Evolutionary conservation across 2,888 invertebrate genomes (phyloP).

Genomic region (Ophion ventricosus): DNA sequence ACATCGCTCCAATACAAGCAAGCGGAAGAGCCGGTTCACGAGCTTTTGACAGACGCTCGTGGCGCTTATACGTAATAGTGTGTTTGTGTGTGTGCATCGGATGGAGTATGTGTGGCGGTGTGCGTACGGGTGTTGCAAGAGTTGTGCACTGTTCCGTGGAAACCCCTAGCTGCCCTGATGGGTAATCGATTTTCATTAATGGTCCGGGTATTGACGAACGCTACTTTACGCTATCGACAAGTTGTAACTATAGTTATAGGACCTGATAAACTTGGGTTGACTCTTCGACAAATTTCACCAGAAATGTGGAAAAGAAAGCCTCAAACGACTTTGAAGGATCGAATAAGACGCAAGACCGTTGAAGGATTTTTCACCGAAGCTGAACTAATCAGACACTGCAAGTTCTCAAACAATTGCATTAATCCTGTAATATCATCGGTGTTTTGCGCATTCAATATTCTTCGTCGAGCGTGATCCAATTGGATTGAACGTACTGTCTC

Average conservation of each 20-base stretch:
- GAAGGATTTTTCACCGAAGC: not conserved
- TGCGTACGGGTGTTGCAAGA: constrained; percentile 10
- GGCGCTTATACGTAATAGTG: not conserved
- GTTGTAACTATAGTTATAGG: constrained; percentile 10
- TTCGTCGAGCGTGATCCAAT: not conserved
- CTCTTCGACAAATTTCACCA: constrained; percentile 38
- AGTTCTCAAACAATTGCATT: not conserved
- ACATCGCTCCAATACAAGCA: not conserved
- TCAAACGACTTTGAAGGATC: constrained; percentile 3
- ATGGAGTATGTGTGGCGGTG: not conserved
- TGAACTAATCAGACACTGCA: not conserved
- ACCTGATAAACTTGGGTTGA: constrained; percentile 7
- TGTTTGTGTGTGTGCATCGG: constrained; percentile 44
- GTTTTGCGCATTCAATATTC: not conserved
- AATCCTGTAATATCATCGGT: not conserved
- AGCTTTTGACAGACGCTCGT: constrained; percentile 73
- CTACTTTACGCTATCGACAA: constrained; percentile 34
- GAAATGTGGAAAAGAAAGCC: not conserved
- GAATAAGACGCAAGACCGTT: not conserved
- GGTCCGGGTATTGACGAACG: constrained; percentile 59
- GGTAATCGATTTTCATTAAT: constrained; percentile 79
- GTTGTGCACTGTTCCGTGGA: constrained; percentile 11
- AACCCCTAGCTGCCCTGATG: constrained; percentile 69
- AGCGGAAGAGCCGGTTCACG: constrained; percentile 33
- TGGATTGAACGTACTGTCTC: not conserved